These are phyloP conservation scores for Tachystola acroxantha DNA, from an alignment of 2,888 invertebrate species.

Conservation along the genomic window DNA sequence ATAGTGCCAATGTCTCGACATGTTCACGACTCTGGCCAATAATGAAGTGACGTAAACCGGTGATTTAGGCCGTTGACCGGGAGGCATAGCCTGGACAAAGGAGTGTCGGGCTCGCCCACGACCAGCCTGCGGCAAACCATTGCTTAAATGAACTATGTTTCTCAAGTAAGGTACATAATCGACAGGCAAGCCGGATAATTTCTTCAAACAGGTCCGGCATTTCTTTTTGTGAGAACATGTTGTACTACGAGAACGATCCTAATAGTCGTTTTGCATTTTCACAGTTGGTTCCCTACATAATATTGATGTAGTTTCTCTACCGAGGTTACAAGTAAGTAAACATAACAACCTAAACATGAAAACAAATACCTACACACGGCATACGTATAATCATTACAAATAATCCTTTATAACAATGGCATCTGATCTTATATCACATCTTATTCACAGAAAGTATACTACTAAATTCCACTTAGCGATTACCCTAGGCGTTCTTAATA, in stretches of 20 bases:
- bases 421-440: no score
- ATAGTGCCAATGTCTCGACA: constrained; percentile 40
- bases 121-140: not conserved
- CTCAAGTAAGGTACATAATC: not conserved
- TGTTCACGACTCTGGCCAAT: constrained; percentile 41
- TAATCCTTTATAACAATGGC: no score
- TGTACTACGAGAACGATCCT: constrained; percentile 10
- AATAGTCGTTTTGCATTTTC: not conserved
- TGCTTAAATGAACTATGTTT: not conserved
- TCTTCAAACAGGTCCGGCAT: not conserved
- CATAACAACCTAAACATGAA: no score
- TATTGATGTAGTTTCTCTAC: no score
- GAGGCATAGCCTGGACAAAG: constrained; percentile 34
- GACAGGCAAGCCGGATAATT: not conserved
- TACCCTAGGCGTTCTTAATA: no score
- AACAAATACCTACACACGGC: no score
- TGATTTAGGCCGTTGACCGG: constrained; percentile 57
- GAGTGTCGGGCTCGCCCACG: constrained; percentile 14
- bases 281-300: no score
- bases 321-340: no score
- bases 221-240: not conserved
- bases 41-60: constrained; percentile 50
- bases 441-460: no score
- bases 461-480: no score
- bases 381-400: no score